Percentiles rank a stretch among this genome's conserved stretches.
Evolutionary conservation across 2,797 vertebrate species (phyloP).

Genomic region (Sarcoramphus papa): DNA sequence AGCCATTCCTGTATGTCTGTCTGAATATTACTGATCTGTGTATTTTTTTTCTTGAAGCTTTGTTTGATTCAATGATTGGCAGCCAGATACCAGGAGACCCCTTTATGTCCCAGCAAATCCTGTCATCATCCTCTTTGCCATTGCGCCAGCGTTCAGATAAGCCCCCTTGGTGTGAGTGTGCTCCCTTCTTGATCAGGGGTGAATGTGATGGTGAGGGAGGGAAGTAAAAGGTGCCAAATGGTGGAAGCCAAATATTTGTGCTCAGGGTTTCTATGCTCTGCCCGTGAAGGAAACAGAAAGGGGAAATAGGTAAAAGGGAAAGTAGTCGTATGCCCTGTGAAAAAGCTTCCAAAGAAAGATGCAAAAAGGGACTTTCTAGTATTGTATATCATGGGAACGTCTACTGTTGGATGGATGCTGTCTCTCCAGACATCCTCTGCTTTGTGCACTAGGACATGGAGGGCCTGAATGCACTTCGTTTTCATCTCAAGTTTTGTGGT

Average conservation of each 20-base stretch:
- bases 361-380: background rate
- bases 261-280: background rate
- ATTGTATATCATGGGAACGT: background rate
- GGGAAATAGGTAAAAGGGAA: background rate
- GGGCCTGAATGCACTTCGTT: background rate
- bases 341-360: background rate
- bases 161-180: slow-evolving; percentile 96
- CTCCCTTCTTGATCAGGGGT: background rate
- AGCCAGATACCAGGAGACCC: slow-evolving; percentile 83
- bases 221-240: background rate
- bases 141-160: slow-evolving; percentile 86
- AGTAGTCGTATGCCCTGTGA: background rate
- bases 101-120: slow-evolving; percentile 86
- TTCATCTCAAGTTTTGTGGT: background rate
- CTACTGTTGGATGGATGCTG: background rate
- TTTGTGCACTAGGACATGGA: background rate
- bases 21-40: background rate
- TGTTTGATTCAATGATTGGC: slow-evolving; percentile 83
- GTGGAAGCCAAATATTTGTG: too few relatives aligned
- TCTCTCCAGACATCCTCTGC: background rate
- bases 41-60: slow-evolving; percentile 57
- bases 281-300: background rate
- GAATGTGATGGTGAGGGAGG: background rate
- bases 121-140: slow-evolving; percentile 79
- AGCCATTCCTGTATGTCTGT: background rate